Conservation (phyloP, 2,113 vertebrate genomes). For the Toxotes chatareus region DNA sequence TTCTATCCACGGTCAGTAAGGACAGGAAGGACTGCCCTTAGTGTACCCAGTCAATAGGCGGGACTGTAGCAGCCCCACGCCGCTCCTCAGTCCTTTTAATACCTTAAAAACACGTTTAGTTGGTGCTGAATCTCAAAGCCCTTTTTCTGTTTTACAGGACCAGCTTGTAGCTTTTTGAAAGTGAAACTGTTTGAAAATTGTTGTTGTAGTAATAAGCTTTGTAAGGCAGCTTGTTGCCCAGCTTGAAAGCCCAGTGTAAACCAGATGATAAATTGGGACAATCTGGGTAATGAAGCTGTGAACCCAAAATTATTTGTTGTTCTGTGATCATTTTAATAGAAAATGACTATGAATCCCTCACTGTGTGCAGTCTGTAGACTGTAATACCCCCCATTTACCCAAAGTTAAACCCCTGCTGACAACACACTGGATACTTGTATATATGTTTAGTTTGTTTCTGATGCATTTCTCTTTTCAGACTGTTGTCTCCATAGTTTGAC, state of each 20-base stretch:
- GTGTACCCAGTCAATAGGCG: constrained; percentile 44
- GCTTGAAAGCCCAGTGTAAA: constrained; percentile 49
- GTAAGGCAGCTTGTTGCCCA: constrained; percentile 68
- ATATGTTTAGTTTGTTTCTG: constrained; percentile 82
- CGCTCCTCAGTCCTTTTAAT: constrained; percentile 42
- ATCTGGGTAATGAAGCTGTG: constrained; percentile 68
- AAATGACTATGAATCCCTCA: constrained; percentile 74
- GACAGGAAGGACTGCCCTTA: constrained; percentile 15
- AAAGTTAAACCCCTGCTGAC: constrained; percentile 78
- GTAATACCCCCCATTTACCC: constrained; percentile 63
- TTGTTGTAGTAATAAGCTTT: constrained; percentile 79
- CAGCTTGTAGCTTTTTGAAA: constrained; percentile 76
- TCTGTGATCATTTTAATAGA: constrained; percentile 75
- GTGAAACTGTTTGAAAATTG: constrained; percentile 68
- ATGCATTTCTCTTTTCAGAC: constrained; percentile 78
- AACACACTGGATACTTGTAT: constrained; percentile 89
- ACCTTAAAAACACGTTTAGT: constrained; percentile 60
- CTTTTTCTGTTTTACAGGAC: constrained; percentile 72
- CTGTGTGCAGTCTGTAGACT: constrained; percentile 77
- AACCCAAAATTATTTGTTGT: constrained; percentile 67
- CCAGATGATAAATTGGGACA: constrained; percentile 47
- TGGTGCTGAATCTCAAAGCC: constrained; percentile 66
- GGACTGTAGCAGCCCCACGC: constrained; percentile 51
- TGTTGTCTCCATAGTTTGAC: constrained; percentile 83
- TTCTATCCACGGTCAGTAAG: constrained; percentile 26